Percentiles rank a stretch among this genome's conserved stretches.
phyloP scores from a whole-genome alignment of 2,797 vertebrate genomes.

The Aselliscus stoliczkanus region DNA sequence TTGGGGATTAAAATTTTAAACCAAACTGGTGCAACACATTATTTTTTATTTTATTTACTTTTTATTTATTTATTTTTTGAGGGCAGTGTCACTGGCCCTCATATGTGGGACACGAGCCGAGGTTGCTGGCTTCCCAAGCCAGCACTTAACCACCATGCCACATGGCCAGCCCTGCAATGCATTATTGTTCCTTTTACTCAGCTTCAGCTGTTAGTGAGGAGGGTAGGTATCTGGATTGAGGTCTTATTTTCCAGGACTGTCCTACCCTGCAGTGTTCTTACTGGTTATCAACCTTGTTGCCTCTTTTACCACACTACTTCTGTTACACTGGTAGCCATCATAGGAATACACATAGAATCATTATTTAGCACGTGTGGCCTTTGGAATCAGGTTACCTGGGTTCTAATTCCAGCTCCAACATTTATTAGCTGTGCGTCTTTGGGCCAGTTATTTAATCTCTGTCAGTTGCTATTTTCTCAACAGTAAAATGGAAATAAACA shows the following conservation, averaged over 20 bases:
- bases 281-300: neutral
- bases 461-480: neutral
- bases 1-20: neutral
- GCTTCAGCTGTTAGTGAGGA: neutral
- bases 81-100: too few relatives aligned
- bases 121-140: too few relatives aligned
- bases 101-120: too few relatives aligned
- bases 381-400: neutral
- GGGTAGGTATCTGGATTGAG: neutral
- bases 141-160: too few relatives aligned
- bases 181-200: neutral
- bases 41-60: neutral
- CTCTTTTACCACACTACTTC: neutral
- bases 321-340: neutral
- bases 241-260: neutral
- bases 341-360: neutral
- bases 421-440: neutral
- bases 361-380: neutral
- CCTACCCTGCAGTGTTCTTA: neutral
- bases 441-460: neutral
- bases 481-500: slow-evolving; percentile 13
- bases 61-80: too few relatives aligned
- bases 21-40: neutral
- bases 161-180: too few relatives aligned
- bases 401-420: neutral